Base-by-base conservation (phyloP, 1,140 invertebrate species). In the Ceratina japonica region DNA sequence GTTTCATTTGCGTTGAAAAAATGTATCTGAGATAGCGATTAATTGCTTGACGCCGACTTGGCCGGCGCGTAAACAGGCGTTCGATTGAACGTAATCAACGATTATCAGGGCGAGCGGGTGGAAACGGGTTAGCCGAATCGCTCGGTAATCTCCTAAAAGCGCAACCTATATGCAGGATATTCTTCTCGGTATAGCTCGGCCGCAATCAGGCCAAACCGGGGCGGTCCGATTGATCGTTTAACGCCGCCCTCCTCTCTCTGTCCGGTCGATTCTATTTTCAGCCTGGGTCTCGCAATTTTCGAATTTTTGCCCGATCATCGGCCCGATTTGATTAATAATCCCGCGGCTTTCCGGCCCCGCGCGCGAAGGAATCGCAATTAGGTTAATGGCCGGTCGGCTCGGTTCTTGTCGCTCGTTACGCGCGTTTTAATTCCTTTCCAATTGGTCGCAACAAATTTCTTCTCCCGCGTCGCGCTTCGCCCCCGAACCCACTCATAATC, bases 351-450 rank as follows among this genome's bases (percentile, higher is more conserved):
- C n/a, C n/a, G n/a, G n/a, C 27, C 27, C 37, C 5, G 37, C 20
- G 70, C 18, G 61, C 16, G 62, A 86, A 82, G 79, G 86, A 87
- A 89, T 89, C 83, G 75, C 85, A 91, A 91, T 91, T 89, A 89
- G 89, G 89, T 88, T 90, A 90, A 91, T 90, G 87, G 89, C 78
- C 71, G 71, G 10, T 10, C 31, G 75, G 69, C 68, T 44, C 37
- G 2, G 79, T 66, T 64, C 69, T 56, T 71, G 77, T 61, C 65
- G 37, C 16, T 13, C 49, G 24, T 31, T 16, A 37, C 7, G 4
- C 52, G 27, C 51, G 74, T 56, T 65, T 79, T 58, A 75, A 79
- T 82, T 70, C 59, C 64, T 18, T 71, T 81, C 59, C 69, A 44
- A 44, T 44, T 44, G 37, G 3, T 44, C 37, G 37, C 37, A 44